These are phyloP conservation scores for Neomicropteryx cornuta DNA, from an alignment of 1,140 invertebrate species.

Conservation along the genomic window DNA sequence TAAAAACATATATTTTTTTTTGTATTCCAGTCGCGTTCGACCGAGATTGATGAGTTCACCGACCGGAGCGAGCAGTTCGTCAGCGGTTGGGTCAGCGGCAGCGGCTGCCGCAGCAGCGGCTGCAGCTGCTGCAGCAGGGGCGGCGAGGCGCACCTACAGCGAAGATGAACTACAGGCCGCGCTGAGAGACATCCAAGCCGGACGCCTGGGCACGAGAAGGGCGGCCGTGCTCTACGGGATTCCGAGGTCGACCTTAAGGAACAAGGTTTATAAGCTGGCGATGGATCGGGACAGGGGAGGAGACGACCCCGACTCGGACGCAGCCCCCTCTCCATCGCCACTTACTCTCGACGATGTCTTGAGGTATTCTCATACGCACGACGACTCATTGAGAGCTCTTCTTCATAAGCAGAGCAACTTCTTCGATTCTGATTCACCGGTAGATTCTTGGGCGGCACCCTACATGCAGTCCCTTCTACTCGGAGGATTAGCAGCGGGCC, in stretches of 20 bases:
- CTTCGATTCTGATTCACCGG: no score
- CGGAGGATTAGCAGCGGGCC: constrained; percentile 11
- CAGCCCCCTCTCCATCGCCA: constrained; percentile 17
- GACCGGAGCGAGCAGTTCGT: constrained; percentile 24
- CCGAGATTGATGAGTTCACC: no score
- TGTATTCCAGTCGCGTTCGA: no score
- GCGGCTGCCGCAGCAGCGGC: constrained; percentile 39
- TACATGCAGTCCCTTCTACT: constrained; percentile 34
- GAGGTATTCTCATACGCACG: constrained; percentile 42
- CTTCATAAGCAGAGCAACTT: no score
- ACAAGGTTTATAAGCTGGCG: constrained; percentile 86
- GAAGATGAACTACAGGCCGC: constrained; percentile 86
- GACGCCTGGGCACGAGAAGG: constrained; percentile 80
- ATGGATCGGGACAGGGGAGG: constrained; percentile 54
- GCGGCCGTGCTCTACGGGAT: constrained; percentile 93
- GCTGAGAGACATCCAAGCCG: constrained; percentile 83
- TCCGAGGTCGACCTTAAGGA: constrained; percentile 85
- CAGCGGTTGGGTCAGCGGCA: constrained; percentile 12
- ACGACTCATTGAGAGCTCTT: no score
- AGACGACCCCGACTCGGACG: constrained; percentile 34
- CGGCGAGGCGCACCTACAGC: constrained; percentile 67
- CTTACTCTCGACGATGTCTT: constrained; percentile 49
- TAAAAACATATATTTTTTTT: no score
- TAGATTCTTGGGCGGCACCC: no score
- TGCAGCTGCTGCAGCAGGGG: constrained; percentile 36